Evolutionary conservation across 2,888 invertebrate genomes (phyloP), one percentile per base, ranked within the genome.

Genomic region (Bellardia bayeri): DNA sequence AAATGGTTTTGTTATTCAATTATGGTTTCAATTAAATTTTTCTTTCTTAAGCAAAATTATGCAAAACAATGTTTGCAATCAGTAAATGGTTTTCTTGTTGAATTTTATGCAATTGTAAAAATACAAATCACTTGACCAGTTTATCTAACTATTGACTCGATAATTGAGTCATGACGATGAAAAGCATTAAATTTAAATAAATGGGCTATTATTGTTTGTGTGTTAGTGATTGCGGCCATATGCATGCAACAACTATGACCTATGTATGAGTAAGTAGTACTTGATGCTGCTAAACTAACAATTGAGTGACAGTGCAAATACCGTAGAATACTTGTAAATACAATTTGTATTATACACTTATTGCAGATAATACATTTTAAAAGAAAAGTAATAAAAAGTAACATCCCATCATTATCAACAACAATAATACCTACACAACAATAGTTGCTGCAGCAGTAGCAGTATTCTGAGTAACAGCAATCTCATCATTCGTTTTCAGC

Each of bases 121-220:
- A 83, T 72, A 76, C 82, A 76, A 85, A 85, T 66, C 85, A 85
- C 85, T 85, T 81, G 85, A 85, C 75, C 75, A 76, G 75, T 85
- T 81, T 81, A 83, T 64, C 56, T 30, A 71, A 69, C 80, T 63
- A 81, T 85, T 80, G 85, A 81, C 85, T 85, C 11, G 45, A 85
- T 85, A 85, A 85, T 81, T 75, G 85, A 85, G 80, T 81, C 85
- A 85, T 85, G 85, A 75, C 64, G 85, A 80, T 85, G 85, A 71
- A 75, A 75, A 69, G 63, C 75, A 76, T 75, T 75, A 81, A 80
- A 85, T 85, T 85, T 76, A 85, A 85, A 80, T 85, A 75, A 85
- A 81, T 85, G 83, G 64, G 58, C 75, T 37, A 81, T 74, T 75
- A 81, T 80, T 78, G 71, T 76, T 82, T 66, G 54, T 23, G 23